Base-by-base conservation (phyloP, 2,113 vertebrate species). In the Petromus typicus region DNA sequence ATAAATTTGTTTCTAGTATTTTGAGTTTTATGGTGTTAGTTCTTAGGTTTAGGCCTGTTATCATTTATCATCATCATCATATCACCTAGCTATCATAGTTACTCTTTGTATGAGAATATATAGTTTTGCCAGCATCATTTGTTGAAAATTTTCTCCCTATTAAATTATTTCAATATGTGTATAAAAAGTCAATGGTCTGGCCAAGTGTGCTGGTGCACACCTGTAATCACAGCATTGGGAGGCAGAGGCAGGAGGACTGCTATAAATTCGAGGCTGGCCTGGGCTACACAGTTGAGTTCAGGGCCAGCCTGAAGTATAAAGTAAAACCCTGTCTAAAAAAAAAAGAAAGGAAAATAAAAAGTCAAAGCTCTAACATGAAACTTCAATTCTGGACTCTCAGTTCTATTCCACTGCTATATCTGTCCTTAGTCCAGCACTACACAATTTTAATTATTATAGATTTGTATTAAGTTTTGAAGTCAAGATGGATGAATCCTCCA, bases 401-500 rank as follows among this genome's bases (percentile, higher is more conserved):
- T 54, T 80, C 10, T 81, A 66, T 48, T 76, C 48, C 34, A 4
- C 0, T 91, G 32, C 37, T 57, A 5, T 27, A 61, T 17, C 4
- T 59, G 7, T 56, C 10, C 20, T 64, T 13, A 59, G 0, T 34
- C 18, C 57, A 83, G 16, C 23, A 37, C 13, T 25, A 54, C 0
- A 87, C 12, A 61, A 9, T 78, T n/a, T 40, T 66, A 17, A n/a
- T 27, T 76, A 59, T 6, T 57, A 2, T 61, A 89, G 25, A 3
- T 86, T 45, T 95, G 20, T 30, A 48, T 3, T 75, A 88, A 88
- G 37, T 83, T 76, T 51, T 95, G 37, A 94, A 93, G 81, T 48
- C 30, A 83, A 22, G 45, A 89, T 86, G n/a, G 76, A 7, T 22
- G 7, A 34, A 18, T 88, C 63, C 27, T 59, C 56, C 63, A 71